phyloP scores from a whole-genome alignment of 2,888 invertebrate genomes.

The Sicus ferrugineus region DNA sequence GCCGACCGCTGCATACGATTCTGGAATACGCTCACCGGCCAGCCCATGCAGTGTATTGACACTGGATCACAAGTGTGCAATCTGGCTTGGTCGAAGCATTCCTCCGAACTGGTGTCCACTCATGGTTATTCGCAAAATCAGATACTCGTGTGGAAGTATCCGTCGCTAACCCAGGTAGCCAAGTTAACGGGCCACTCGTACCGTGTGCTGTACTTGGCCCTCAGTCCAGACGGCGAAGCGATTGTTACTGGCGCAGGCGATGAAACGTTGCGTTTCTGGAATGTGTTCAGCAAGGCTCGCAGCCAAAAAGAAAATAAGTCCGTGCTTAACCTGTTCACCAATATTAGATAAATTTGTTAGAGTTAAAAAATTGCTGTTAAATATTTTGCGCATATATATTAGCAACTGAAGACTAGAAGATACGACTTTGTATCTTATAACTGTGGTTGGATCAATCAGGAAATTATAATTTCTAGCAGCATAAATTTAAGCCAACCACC shows the following conservation, averaged over 20 bases:
- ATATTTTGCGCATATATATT: neutral
- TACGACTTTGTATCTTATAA: neutral
- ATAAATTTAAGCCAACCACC: slow-evolving; percentile 8
- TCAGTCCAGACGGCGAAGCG: slow-evolving; percentile 98
- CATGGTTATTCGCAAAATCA: slow-evolving; percentile 99
- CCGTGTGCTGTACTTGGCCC: slow-evolving; percentile 92
- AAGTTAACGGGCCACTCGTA: slow-evolving; percentile 97
- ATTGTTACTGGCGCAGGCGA: slow-evolving; percentile 99
- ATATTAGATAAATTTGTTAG: slow-evolving; percentile 72
- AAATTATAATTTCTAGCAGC: slow-evolving; percentile 6
- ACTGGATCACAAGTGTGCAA: slow-evolving; percentile 99
- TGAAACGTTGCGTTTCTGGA: slow-evolving; percentile 98
- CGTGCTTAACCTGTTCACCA: slow-evolving; percentile 90
- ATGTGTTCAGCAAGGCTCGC: slow-evolving; percentile 97
- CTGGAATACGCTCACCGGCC: slow-evolving; percentile 98
- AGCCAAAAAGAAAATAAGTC: slow-evolving; percentile 94
- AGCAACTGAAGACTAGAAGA: neutral
- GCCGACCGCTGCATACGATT: slow-evolving; percentile 96
- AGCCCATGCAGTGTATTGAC: slow-evolving; percentile 98
- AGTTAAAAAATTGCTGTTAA: neutral
- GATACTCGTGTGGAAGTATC: slow-evolving; percentile 99
- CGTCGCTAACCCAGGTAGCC: slow-evolving; percentile 94
- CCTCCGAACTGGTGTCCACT: slow-evolving; percentile 95
- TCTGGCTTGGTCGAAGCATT: slow-evolving; percentile 98
- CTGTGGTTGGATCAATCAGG: neutral